Evolutionary conservation across 1,140 invertebrate genomes (phyloP), one percentile per base, ranked within the genome.

Genomic region (Thereuonema tuberculata): DNA sequence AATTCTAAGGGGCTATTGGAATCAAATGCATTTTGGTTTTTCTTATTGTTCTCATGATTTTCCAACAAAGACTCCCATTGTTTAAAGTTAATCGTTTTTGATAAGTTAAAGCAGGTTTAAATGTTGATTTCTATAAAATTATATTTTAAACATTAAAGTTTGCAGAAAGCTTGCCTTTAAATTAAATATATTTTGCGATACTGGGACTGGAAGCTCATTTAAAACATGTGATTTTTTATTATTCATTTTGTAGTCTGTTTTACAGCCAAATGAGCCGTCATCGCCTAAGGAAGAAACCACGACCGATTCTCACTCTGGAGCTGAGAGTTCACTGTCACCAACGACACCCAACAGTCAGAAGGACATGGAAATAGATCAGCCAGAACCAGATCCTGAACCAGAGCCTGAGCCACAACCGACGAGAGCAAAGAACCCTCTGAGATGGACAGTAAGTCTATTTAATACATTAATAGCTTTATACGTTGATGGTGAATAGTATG

Each of bases 401-500:
- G 28, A 52, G 25, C 62, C 63, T 49, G 62, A 58, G n/a, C 29
- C 21, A 26, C 27, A 20, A 50, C 53, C 29, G 1, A 31, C 27
- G 20, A 61, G 62, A 49, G 61, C 60, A 17, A 63, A 59, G 52
- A 64, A 65, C 58, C 64, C 65, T n/a, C 26, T 61, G 20, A 64
- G 65, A 47, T 69, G 66, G 68, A 66, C 50, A 46, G 68, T 68
- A 63, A 56, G 61, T 68, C 14, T 20, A 50, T 12, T 43, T 43
- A n/a, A 12, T 9, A 43, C 37, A 43, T 43, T n/a, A n/a, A 12
- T 43, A n/a, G 37, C 37, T 43, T 43, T n/a, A n/a, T n/a, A n/a
- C n/a, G n/a, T n/a, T n/a, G n/a, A n/a, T n/a, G n/a, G n/a, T n/a
- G n/a, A n/a, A n/a, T n/a, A n/a, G n/a, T n/a, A n/a, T n/a, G n/a